Percentiles rank a stretch among this genome's conserved stretches.
Evolutionary conservation across 2,888 invertebrate genomes (phyloP).

Genomic region (Ornithoptera alexandrae): DNA sequence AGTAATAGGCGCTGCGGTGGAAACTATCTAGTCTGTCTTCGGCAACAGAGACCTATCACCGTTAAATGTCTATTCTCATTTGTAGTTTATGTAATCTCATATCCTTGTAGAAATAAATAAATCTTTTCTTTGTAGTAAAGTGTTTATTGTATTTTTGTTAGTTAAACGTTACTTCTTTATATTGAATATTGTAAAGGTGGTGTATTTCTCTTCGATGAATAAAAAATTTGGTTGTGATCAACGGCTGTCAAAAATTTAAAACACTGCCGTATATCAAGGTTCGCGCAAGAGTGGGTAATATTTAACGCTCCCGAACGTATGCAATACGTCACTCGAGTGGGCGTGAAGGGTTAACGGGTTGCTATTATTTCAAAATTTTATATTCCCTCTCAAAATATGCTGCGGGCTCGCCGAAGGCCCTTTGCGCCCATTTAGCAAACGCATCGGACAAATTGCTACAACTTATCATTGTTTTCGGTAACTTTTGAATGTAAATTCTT

Average conservation of each 20-base stretch:
- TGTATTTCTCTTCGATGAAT: background rate
- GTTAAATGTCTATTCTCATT: no score
- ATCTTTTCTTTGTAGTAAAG: no score
- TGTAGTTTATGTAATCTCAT: no score
- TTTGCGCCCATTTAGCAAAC: slow-evolving; percentile 51
- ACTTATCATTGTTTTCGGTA: slow-evolving; percentile 53
- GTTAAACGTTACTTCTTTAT: background rate
- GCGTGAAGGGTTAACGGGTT: slow-evolving; percentile 63
- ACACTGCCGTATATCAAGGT: slow-evolving; percentile 29
- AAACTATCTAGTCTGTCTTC: no score
- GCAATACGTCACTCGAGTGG: slow-evolving; percentile 40
- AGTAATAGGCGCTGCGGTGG: no score
- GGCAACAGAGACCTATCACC: no score
- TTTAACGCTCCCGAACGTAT: slow-evolving; percentile 51
- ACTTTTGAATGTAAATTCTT: slow-evolving; percentile 23
- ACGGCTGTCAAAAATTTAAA: slow-evolving; percentile 14
- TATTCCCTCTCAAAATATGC: slow-evolving; percentile 52
- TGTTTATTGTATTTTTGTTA: no score
- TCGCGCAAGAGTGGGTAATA: slow-evolving; percentile 45
- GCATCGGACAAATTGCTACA: slow-evolving; percentile 43
- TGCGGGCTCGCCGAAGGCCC: slow-evolving; percentile 43
- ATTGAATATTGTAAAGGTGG: background rate
- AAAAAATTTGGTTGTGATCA: background rate
- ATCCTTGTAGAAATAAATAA: no score
- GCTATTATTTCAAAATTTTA: slow-evolving; percentile 65